Conservation (phyloP, 2,113 vertebrate species). For the Microcebus griseorufus region DNA sequence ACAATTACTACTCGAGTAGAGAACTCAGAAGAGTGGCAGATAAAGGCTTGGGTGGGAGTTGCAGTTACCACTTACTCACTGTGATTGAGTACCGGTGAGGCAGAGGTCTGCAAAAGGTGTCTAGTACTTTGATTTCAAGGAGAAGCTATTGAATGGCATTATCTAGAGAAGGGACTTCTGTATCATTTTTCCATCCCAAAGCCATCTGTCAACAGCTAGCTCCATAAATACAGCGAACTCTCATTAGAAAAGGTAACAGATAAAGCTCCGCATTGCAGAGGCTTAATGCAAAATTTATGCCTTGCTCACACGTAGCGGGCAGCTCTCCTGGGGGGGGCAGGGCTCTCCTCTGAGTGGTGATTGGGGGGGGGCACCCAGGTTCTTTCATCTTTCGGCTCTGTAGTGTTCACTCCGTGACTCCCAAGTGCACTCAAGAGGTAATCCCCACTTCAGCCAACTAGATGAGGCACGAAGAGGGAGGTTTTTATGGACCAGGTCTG, state of each 20-base stretch:
- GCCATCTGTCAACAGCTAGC: not conserved
- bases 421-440: not conserved
- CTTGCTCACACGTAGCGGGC: not conserved
- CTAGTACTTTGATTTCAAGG: not conserved
- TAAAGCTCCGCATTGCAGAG: not conserved
- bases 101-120: not conserved
- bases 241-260: not conserved
- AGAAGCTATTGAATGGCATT: not conserved
- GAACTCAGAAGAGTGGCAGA: not conserved
- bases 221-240: not conserved
- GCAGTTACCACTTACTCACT: not conserved
- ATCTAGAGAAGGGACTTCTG: not conserved
- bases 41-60: not conserved
- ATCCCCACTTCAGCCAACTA: not conserved
- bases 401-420: not conserved
- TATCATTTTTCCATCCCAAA: not conserved
- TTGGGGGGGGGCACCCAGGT: accelerated
- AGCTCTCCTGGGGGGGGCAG: not conserved
- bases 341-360: not conserved
- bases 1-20: not conserved
- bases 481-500: not conserved
- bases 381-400: not conserved
- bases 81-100: not conserved
- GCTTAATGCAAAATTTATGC: not conserved
- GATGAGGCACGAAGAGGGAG: not conserved